phyloP scores from a whole-genome alignment of 2,113 vertebrate species.

The Sinosuthora webbiana region DNA sequence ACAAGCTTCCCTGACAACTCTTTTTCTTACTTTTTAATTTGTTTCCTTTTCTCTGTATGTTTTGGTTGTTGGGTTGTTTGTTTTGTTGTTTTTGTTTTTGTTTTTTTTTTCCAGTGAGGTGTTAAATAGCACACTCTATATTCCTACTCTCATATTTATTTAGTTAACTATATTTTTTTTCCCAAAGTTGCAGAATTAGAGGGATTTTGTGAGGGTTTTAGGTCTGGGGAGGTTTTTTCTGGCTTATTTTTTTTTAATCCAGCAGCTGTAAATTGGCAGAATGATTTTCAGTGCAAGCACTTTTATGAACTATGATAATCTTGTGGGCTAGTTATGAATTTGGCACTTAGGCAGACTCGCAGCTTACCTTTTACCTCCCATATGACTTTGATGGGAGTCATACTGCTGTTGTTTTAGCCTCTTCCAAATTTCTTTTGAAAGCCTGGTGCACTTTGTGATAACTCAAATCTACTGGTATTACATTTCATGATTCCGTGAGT shows the following conservation, averaged over 20 bases:
- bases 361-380: slow-evolving; percentile 37
- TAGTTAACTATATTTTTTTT: neutral
- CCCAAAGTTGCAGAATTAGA: neutral
- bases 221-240: neutral
- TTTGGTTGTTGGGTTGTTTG: neutral
- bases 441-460: neutral
- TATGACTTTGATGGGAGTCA: neutral
- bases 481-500: neutral
- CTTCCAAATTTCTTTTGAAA: slow-evolving; percentile 21
- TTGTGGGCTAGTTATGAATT: neutral
- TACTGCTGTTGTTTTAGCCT: slow-evolving; percentile 10
- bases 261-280: neutral
- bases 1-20: neutral
- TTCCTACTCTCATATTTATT: neutral
- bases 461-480: neutral
- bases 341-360: neutral
- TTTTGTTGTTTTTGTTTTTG: too few species aligned
- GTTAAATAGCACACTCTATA: neutral
- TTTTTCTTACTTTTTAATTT: neutral
- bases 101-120: neutral
- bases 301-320: neutral
- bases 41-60: neutral
- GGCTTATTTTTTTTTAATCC: neutral
- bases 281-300: neutral
- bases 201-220: neutral